A percentile compares a stretch with the other conserved stretches of the same genome.
phyloP scores from a whole-genome alignment of 2,113 vertebrate species.

The Apteryx owenii region DNA sequence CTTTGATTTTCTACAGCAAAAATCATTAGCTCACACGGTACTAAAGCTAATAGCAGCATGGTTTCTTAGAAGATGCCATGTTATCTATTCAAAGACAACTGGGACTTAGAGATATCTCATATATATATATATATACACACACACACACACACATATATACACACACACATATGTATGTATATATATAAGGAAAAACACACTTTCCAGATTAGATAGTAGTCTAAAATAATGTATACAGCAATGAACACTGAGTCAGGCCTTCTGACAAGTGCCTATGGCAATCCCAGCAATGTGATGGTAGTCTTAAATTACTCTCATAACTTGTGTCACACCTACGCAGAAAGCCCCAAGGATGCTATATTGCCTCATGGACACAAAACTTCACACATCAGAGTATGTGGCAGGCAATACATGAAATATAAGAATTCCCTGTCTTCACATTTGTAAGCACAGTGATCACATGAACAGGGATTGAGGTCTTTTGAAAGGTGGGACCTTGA shows the following conservation, averaged over 20 bases:
- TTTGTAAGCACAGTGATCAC: neutral
- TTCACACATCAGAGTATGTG: neutral
- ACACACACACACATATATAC: neutral
- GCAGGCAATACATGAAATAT: neutral
- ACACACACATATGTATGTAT: neutral
- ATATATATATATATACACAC: neutral
- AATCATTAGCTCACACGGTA: neutral
- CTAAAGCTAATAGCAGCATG: neutral
- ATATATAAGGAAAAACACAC: neutral
- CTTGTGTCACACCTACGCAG: neutral
- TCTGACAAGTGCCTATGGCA: neutral
- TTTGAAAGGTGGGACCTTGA: neutral
- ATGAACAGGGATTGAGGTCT: neutral
- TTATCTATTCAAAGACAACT: neutral
- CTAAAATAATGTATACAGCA: neutral
- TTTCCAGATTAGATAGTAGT: neutral
- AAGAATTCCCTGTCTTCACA: neutral
- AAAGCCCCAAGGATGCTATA: neutral
- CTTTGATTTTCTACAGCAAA: neutral
- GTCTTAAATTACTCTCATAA: neutral
- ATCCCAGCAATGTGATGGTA: rapidly evolving
- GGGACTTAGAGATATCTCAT: neutral
- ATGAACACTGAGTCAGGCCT: neutral
- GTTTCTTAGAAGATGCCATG: neutral
- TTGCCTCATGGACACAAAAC: neutral